Conservation (phyloP, 2,888 invertebrate genomes). For the Chloroclystis v-ata region DNA sequence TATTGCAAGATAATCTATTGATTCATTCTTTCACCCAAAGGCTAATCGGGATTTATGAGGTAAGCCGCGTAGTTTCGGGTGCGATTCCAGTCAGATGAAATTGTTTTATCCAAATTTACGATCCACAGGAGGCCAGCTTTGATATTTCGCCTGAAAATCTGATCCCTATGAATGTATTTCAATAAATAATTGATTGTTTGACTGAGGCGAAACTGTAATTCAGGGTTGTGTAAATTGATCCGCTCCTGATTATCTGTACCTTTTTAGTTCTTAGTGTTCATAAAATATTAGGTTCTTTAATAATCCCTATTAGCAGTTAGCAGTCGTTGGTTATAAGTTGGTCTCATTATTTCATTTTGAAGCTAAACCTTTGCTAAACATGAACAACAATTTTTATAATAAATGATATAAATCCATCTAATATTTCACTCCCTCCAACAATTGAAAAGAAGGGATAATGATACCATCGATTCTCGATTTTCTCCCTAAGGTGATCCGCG, state of each 20-base stretch:
- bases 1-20: conserved; percentile 57
- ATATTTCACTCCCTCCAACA: conserved; percentile 1
- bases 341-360: too few relatives aligned
- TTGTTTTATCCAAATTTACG: conserved; percentile 72
- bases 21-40: conserved; percentile 56
- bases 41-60: conserved; percentile 66
- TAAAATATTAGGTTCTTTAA: too few relatives aligned
- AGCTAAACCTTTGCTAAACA: too few relatives aligned
- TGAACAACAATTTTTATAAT: too few relatives aligned
- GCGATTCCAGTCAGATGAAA: conserved; percentile 62
- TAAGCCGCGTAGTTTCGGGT: conserved; percentile 62
- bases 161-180: conserved; percentile 41
- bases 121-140: conserved; percentile 56
- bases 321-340: too few relatives aligned
- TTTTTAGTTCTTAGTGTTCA: too few relatives aligned
- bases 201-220: background rate
- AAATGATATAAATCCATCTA: background rate
- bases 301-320: too few relatives aligned
- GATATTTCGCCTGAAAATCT: conserved; percentile 54
- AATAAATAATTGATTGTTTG: conserved; percentile 18
- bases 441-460: conserved; percentile 10
- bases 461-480: conserved; percentile 21
- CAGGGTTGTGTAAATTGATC: too few relatives aligned
- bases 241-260: too few relatives aligned
- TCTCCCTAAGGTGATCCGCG: conserved; percentile 28